Evolutionary conservation across 2,797 vertebrate genomes (phyloP), one percentile per base, ranked within the genome.

Genomic region (Galaxias olidus): DNA sequence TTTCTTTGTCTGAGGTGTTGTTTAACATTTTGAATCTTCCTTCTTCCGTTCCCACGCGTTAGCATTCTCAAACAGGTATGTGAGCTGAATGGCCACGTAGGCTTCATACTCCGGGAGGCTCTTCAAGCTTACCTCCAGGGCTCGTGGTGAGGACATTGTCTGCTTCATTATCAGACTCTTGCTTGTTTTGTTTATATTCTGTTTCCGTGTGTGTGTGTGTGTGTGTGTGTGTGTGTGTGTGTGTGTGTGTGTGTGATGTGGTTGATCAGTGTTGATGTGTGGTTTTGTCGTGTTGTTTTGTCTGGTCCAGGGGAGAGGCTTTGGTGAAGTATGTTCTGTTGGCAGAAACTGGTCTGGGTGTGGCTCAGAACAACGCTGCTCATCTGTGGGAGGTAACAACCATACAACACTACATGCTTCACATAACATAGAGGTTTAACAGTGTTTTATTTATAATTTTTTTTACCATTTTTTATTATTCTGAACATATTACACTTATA

Each of bases 361-460:
- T 95, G 77, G 95, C 96, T 43, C 96, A 98, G 89, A 94, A 91
- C 81, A 98, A 98, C 68, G 86, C 89, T 50, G 96, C 95, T 8
- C 91, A 96, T 80, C 92, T 98, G 78, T 98, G 95, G 76, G 94
- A 97, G 91, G 95, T 90, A 78, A 61, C 40, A 14, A 10, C 8
- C 19, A 10, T 18, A 30, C 30, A 6, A 30, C 6, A 30, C 2
- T 6, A 3, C 30, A 6, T 6, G 30, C 30, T 30, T 30, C 30
- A 30, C 30, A 30, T 6, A 30, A 2, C 30, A 30, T 30, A 30
- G 3, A 30, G 30, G 2, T 30, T 30, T 6, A 30, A 30, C 30
- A 30, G 30, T 30, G 3, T 6, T 30, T 30, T 30, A 6, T 30
- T 30, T 2, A 30, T n/a, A n/a, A n/a, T n/a, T n/a, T n/a, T n/a